Evolutionary conservation across 2,113 vertebrate genomes (phyloP), one percentile per base, ranked within the genome.

Genomic region (Prinia subflava): DNA sequence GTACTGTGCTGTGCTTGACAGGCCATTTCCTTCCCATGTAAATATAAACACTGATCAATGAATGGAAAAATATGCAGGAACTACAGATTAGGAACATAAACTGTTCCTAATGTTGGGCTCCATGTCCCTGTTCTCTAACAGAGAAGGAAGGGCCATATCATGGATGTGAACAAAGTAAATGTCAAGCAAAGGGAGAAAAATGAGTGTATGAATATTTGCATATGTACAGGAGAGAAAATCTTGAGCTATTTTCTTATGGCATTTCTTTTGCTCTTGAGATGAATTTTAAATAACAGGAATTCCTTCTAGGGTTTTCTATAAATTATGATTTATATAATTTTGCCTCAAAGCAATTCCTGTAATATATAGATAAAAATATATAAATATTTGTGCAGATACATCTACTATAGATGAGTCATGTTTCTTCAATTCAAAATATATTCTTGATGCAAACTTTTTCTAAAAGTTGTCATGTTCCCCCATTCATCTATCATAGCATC

Each of bases 161-260:
- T 52, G 77, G 35, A 81, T 70, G 24, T 42, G 87, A 91, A 78
- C 63, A 95, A 92, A 86, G 56, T 68, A 92, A 92, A 92, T 93
- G 76, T 42, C 82, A 97, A 89, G 39, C 56, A 79, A 92, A 70
- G 60, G 78, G 59, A 94, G 81, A 93, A 96, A 97, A 96, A 96
- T 85, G 56, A 91, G 39, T 35, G 30, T 56, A 70, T 74, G 17
- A 68, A 85, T 64, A 57, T 79, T 80, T 90, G 60, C 37, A 67
- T 85, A 52, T 18, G 11, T 46, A 83, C 39, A 81, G 56, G n/a
- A 86, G 57, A 87, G 46, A 94, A 92, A 89, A 73, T 83, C 78
- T 77, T 86, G 71, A 56, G 25, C 39, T 84, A 67, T 71, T 95
- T 96, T 90, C 49, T 65, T 60, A 27, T 20, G 22, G 21, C 55